Evolutionary conservation across 2,797 vertebrate species (phyloP), one percentile per base, ranked within the genome.

Genomic region (Gymnothorax javanicus): DNA sequence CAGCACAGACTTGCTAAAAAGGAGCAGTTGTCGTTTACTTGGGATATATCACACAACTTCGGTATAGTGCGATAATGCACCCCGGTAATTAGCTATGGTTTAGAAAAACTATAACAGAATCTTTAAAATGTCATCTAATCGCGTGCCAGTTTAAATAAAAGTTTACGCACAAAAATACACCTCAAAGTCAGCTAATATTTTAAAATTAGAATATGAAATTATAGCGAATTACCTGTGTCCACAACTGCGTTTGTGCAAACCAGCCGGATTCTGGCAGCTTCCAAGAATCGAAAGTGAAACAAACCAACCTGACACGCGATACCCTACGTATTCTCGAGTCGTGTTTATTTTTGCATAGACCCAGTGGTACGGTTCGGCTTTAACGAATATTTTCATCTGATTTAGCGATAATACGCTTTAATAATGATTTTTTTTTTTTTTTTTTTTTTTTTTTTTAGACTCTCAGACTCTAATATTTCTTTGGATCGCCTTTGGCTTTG

Each of bases 211-310:
- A 1, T 17, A 79, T 3, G 11, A 56, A 56, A 23, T 23, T 6
- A 9, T 43, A 77, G 75, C 13, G 20, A 52, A 81, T 81, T 81
- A 81, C 77, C 77, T 81, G 77, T 56, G 33, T 56, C 17, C 17
- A 52, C 17, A 23, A 33, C 9, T 7, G 73, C 13, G 77, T 23
- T 43, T 43, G 33, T 43, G 33, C 77, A 11, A 54, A 23, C 20
- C 43, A 7, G 8, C 7, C 52, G 15, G 9, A 11, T 13, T 43
- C 73, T 8, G 67, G 2, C 4, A 56, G 50, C 20, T 54, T 8
- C 50, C 50, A 23, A 7, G 77, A 81, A 81, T 20, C 77, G 77
- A 81, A 81, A 81, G 77, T 9, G 77, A 81, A 81, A 81, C 17
- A 7, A 81, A 56, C 2, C 43, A 50, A 50, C 13, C 71, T 27